phyloP scores from a whole-genome alignment of 2,888 invertebrate genomes.

The Netelia inedita region DNA sequence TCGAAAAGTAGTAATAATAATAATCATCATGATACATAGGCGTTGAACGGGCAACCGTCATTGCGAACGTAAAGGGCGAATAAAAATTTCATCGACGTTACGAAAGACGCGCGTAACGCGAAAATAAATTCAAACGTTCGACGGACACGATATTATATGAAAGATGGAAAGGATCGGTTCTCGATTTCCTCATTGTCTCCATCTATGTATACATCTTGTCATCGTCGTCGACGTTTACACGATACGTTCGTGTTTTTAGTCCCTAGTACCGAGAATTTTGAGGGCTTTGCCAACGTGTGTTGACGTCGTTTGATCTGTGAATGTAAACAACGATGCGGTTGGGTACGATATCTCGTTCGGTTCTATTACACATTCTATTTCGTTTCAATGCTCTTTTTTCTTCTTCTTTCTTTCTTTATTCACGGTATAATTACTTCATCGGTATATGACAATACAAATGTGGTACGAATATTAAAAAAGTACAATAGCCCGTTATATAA shows the following conservation, averaged over 20 bases:
- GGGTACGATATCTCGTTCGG: too few relatives aligned
- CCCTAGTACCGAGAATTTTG: slow-evolving; percentile 27
- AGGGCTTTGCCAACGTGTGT: slow-evolving; percentile 4
- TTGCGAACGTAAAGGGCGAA: background rate
- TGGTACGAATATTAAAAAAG: slow-evolving; percentile 83
- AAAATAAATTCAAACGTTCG: background rate
- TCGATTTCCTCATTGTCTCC: background rate
- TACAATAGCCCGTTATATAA: slow-evolving; percentile 85
- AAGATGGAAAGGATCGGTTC: background rate
- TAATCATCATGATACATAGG: background rate
- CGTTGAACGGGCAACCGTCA: background rate
- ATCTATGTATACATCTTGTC: background rate
- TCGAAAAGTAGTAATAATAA: background rate
- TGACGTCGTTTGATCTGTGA: background rate
- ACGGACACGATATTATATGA: background rate
- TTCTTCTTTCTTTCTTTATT: slow-evolving; percentile 72
- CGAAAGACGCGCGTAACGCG: background rate
- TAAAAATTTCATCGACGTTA: background rate
- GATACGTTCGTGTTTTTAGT: background rate
- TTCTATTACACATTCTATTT: too few relatives aligned
- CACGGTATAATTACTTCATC: slow-evolving; percentile 80
- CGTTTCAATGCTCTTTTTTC: too few relatives aligned
- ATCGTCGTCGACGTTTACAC: background rate
- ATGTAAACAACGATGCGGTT: background rate
- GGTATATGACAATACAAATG: slow-evolving; percentile 81